Evolutionary conservation across 2,888 invertebrate genomes (phyloP), one percentile per base, ranked within the genome.

Genomic region (Epirrhoe tristata): DNA sequence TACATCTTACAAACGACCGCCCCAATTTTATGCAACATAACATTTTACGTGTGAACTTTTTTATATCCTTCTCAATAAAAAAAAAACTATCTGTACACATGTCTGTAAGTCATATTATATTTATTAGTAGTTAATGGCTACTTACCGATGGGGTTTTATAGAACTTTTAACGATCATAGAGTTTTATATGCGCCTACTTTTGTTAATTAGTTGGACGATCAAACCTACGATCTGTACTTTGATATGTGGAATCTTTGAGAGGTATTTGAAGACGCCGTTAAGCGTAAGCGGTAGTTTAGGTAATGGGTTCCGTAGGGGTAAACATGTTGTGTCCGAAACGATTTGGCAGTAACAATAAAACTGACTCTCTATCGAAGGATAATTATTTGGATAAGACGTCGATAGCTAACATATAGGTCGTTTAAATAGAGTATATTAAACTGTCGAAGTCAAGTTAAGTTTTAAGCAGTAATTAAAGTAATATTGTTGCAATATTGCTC

Each of bases 161-260:
- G 80, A 81, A 81, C 79, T 74, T 88, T 90, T 91, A 90, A 91
- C 86, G 89, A 88, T 81, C 82, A 79, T 75, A 83, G 77, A 79
- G 79, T 80, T 85, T 87, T 86, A 84, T 84, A 83, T 76, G 77
- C 80, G 81, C 76, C 77, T 82, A 81, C 77, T 83, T 82, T 74
- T 81, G 86, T 91, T 91, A 90, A 91, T 91, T 91, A 90, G 89
- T 80, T 84, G 79, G 75, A 76, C 82, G 85, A 87, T 90, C 88
- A 87, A 87, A 85, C 78, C 78, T 43, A 78, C 74, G 81, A 84
- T 85, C 75, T 76, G 74, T 78, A 79, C 78, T 77, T 77, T 73
- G 84, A 79, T 81, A 74, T 74, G 75, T 74, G 75, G 66, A 73
- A 70, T 73, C 72, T 73, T 72, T 71, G 70, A 76, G 65, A 69